Percentiles rank a stretch among this genome's conserved stretches.
Evolutionary conservation across 2,888 invertebrate genomes (phyloP).

Genomic region (Sesia bembeciformis): DNA sequence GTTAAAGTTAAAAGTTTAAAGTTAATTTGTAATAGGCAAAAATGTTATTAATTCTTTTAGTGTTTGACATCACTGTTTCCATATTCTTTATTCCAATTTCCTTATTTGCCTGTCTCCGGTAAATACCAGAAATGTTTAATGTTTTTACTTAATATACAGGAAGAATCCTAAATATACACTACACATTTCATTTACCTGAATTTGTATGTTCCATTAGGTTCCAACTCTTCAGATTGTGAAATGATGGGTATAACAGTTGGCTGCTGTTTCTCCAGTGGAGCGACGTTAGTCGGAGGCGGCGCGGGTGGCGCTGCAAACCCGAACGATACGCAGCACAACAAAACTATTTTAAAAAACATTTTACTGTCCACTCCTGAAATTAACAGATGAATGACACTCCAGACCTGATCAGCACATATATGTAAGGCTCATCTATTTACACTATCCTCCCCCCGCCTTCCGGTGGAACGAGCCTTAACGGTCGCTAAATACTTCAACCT

Average conservation of each 20-base stretch:
- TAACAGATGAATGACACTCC: constrained; percentile 56
- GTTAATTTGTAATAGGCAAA: no score
- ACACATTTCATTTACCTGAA: constrained; percentile 45
- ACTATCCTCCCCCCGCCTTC: constrained; percentile 67
- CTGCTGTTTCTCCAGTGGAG: constrained; percentile 43
- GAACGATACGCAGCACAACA: constrained; percentile 21
- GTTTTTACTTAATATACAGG: no score
- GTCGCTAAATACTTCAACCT: constrained; percentile 72
- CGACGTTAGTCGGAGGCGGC: constrained; percentile 31
- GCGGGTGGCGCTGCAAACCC: constrained; percentile 5
- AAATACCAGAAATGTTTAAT: no score
- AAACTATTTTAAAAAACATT: constrained; percentile 43
- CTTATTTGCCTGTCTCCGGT: no score
- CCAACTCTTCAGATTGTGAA: constrained; percentile 64
- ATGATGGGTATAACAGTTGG: constrained; percentile 66
- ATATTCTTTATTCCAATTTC: neutral
- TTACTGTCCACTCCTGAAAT: constrained; percentile 43
- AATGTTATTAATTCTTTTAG: no score
- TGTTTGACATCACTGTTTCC: no score
- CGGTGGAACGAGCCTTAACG: constrained; percentile 50
- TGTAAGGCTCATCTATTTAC: constrained; percentile 69
- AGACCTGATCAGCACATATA: constrained; percentile 60
- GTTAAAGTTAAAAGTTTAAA: no score
- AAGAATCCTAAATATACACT: neutral
- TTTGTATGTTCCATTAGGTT: constrained; percentile 67